phyloP scores from a whole-genome alignment of 2,113 vertebrate species.

The Colinus virginianus region DNA sequence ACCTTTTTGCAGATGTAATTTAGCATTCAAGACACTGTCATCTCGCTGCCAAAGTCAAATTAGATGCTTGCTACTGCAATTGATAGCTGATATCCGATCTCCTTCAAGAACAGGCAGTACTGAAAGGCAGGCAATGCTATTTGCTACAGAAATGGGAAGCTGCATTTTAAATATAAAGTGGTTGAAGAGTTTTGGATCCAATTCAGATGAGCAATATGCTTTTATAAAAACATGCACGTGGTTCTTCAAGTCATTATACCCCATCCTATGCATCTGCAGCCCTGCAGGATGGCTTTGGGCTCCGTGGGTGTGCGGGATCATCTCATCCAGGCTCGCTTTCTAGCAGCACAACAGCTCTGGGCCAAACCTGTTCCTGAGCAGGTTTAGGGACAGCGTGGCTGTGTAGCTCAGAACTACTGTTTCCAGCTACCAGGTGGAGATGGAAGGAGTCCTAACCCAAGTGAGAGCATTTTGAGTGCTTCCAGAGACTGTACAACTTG shows the following conservation, averaged over 20 bases:
- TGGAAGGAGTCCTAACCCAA: not conserved
- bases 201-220: not conserved
- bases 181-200: not conserved
- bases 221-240: not conserved
- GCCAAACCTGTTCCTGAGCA: not conserved
- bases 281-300: not conserved
- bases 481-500: not conserved
- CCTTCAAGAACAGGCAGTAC: slow-evolving; percentile 44
- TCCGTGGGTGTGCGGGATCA: not conserved
- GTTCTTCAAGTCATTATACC: not conserved
- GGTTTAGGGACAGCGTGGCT: not conserved
- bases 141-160: slow-evolving; percentile 10
- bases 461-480: not conserved
- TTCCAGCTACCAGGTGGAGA: not conserved
- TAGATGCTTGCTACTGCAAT: slow-evolving; percentile 65
- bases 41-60: slow-evolving; percentile 73
- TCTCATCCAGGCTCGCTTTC: not conserved
- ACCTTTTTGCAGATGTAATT: slow-evolving; percentile 75
- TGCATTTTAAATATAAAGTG: not conserved
- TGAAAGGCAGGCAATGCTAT: not conserved
- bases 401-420: not conserved
- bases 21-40: slow-evolving; percentile 74
- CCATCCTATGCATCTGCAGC: accelerated
- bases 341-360: not conserved
- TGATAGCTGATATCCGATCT: slow-evolving; percentile 67